These are phyloP conservation scores for Myxocyprinus asiaticus DNA, from an alignment of 2,113 vertebrate species.

Conservation along the genomic window DNA sequence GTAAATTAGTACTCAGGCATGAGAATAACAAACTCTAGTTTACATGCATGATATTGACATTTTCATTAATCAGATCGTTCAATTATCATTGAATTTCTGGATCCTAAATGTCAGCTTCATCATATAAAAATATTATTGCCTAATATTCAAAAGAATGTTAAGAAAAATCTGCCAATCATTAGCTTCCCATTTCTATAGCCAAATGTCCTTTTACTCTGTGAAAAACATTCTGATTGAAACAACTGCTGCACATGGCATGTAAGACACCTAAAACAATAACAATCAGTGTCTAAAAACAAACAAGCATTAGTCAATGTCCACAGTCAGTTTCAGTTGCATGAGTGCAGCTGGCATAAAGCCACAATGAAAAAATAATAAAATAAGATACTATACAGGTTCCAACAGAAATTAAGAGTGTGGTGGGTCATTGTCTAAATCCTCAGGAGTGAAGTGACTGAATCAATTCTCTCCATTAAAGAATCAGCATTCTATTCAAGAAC, in stretches of 20 bases:
- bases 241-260: background rate
- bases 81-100: background rate
- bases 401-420: background rate
- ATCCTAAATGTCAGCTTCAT: background rate
- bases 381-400: background rate
- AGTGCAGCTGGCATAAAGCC: background rate
- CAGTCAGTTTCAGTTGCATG: background rate
- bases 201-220: background rate
- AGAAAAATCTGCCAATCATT: constrained; percentile 2
- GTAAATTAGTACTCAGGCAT: background rate
- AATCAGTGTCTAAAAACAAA: background rate
- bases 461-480: background rate
- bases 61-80: background rate
- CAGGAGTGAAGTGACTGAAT: background rate
- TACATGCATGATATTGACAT: background rate
- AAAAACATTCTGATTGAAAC: no score
- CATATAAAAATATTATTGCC: background rate
- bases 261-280: background rate
- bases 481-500: background rate
- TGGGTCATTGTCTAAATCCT: constrained; percentile 5
- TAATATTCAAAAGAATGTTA: background rate
- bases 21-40: background rate
- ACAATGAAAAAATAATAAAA: background rate
- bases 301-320: constrained; percentile 1
- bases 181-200: background rate